These are phyloP conservation scores for Coreoperca whiteheadi DNA, from an alignment of 2,113 vertebrate species.

Conservation along the genomic window DNA sequence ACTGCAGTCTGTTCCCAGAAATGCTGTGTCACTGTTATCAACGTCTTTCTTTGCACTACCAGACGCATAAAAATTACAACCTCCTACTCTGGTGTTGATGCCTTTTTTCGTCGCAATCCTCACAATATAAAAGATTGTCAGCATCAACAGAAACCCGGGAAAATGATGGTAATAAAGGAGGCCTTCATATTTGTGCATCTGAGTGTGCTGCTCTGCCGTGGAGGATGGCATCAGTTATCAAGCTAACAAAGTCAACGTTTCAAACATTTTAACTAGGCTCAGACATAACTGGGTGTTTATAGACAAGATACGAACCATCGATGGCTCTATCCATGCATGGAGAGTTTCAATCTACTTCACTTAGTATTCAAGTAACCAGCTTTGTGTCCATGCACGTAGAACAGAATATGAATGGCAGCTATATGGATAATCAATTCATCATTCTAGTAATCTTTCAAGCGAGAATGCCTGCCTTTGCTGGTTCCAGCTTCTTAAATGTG, in stretches of 20 bases:
- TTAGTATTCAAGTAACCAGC: neutral
- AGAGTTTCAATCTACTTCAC: neutral
- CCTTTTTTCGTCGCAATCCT: constrained; percentile 11
- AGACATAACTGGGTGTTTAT: neutral
- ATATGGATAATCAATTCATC: neutral
- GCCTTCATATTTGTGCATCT: neutral
- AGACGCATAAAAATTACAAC: constrained; percentile 9
- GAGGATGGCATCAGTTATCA: neutral
- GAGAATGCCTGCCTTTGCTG: neutral
- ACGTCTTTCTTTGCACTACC: constrained; percentile 5
- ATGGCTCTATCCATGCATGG: neutral
- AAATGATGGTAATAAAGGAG: neutral
- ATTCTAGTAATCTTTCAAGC: neutral
- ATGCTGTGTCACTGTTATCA: constrained; percentile 70
- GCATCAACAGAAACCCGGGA: neutral
- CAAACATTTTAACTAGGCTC: neutral
- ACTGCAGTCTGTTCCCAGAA: constrained; percentile 50
- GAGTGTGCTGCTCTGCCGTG: neutral
- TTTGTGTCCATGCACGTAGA: neutral
- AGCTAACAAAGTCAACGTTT: neutral
- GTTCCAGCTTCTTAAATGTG: neutral
- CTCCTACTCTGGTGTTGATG: constrained; percentile 1
- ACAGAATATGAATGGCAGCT: neutral
- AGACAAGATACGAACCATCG: neutral
- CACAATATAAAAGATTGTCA: constrained; percentile 3